These are phyloP conservation scores for Sarcophaga peregrina DNA, from an alignment of 1,140 invertebrate genomes.

Conservation along the genomic window DNA sequence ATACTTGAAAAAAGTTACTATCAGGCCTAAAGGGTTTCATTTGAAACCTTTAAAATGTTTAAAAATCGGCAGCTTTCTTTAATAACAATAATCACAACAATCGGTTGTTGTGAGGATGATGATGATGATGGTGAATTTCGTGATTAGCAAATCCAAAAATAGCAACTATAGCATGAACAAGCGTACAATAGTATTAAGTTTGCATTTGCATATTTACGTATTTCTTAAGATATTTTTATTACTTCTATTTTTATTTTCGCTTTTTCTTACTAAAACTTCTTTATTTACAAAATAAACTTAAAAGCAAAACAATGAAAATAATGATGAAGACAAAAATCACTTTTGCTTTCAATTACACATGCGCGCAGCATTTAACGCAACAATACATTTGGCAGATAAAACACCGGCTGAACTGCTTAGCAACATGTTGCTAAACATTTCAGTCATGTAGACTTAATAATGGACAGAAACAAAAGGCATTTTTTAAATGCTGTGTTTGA, in stretches of 20 bases:
- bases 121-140: slow-evolving; percentile 23
- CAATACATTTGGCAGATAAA: not conserved
- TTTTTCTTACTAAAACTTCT: not conserved
- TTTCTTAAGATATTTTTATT: not conserved
- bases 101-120: not conserved
- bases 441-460: not conserved
- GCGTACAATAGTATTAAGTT: not conserved
- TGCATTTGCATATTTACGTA: not conserved
- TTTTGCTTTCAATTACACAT: slow-evolving; percentile 8
- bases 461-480: too few relatives aligned
- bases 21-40: not conserved
- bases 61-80: not conserved
- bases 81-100: slow-evolving; percentile 30
- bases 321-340: not conserved
- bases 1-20: slow-evolving; percentile 9
- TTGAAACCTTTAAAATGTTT: not conserved
- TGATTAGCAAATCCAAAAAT: slow-evolving; percentile 27
- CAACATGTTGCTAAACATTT: slow-evolving; percentile 35
- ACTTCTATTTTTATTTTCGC: not conserved
- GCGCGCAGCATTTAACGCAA: not conserved
- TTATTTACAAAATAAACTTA: slow-evolving; percentile 20
- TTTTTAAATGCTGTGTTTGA: too few relatives aligned
- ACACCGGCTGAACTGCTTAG: slow-evolving; percentile 8
- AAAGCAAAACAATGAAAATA: not conserved
- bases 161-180: not conserved